Evolutionary conservation across 2,113 vertebrate species (phyloP).

Genomic region (Xenopus tropicalis): DNA sequence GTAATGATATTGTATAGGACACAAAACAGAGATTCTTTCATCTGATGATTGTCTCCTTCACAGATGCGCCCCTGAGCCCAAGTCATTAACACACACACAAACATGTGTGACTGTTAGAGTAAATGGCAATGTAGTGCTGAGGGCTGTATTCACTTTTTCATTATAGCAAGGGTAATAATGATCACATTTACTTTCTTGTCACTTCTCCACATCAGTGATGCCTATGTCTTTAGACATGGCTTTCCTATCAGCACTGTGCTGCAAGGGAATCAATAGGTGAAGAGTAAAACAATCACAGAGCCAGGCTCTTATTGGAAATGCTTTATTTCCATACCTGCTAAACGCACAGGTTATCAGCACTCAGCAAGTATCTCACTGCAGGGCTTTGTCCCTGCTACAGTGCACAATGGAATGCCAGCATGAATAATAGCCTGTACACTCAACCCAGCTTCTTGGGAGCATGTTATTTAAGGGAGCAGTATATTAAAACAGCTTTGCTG

Average conservation of each 20-base stretch:
- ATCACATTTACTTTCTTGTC: slow-evolving; percentile 16
- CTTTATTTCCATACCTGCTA: neutral
- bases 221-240: neutral
- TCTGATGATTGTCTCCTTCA: neutral
- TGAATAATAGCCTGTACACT: too few species aligned
- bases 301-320: neutral
- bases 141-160: too few species aligned
- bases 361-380: too few species aligned
- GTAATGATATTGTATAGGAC: too few species aligned
- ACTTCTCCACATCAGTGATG: slow-evolving; percentile 14
- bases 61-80: too few species aligned
- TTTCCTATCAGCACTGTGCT: neutral
- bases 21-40: neutral
- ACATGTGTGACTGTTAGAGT: neutral
- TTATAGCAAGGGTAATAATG: neutral
- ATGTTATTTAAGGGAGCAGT: too few species aligned
- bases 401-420: too few species aligned
- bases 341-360: neutral
- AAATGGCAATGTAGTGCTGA: neutral
- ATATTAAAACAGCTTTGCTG: too few species aligned
- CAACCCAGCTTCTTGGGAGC: too few species aligned
- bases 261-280: slow-evolving; percentile 11
- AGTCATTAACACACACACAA: too few species aligned
- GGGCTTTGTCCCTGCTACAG: too few species aligned
- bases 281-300: neutral